Conservation (phyloP, 2,888 invertebrate species). For the Lithophane socia region DNA sequence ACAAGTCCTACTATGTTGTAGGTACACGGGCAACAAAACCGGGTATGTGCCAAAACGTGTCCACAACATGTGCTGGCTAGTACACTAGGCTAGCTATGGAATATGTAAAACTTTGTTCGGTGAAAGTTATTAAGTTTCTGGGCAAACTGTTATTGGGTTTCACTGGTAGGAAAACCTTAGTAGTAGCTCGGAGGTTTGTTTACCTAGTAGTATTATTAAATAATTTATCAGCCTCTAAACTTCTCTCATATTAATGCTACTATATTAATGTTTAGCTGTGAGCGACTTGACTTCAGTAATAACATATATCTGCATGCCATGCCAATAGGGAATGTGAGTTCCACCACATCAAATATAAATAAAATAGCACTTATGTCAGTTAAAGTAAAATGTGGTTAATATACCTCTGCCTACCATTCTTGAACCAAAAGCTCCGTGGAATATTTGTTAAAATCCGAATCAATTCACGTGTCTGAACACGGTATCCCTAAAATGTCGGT, state of each 20-base stretch:
- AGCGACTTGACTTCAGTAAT: background rate
- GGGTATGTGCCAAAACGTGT: conserved; percentile 36
- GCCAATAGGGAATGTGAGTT: background rate
- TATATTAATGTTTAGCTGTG: too few relatives aligned
- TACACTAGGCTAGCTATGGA: background rate
- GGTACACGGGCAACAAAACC: conserved; percentile 28
- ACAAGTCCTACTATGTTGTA: conserved; percentile 4
- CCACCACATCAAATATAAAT: background rate
- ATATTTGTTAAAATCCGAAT: background rate
- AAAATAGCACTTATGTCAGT: background rate
- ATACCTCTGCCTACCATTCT: background rate
- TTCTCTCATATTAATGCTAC: background rate
- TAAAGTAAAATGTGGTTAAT: conserved; percentile 1
- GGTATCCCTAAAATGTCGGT: background rate
- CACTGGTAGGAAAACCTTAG: background rate
- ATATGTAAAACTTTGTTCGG: conserved; percentile 21
- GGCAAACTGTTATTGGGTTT: background rate
- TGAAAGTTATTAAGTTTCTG: conserved; percentile 7
- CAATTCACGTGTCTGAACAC: conserved; percentile 1
- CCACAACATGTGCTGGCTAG: conserved; percentile 20
- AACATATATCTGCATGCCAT: background rate
- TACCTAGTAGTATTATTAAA: background rate
- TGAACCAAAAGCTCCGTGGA: background rate
- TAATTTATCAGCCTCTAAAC: background rate
- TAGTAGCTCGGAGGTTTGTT: background rate